A percentile compares a stretch with the other conserved stretches of the same genome.
Evolutionary conservation across 2,888 invertebrate genomes (phyloP).

Genomic region (Artemia sinica): DNA sequence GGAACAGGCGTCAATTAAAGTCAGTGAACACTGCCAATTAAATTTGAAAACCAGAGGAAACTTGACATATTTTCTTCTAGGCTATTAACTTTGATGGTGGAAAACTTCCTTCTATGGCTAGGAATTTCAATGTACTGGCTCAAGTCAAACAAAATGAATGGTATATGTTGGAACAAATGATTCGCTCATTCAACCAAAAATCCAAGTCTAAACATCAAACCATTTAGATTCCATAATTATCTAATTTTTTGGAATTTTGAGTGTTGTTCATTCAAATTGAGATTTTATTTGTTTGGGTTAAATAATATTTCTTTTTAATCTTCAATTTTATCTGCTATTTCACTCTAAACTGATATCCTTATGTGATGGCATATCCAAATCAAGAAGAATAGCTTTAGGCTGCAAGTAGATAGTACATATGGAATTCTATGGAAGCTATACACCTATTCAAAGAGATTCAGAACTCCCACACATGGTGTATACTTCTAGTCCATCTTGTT

Average conservation of each 20-base stretch:
- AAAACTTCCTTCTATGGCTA: conserved; percentile 31
- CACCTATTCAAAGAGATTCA: no score
- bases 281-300: no score
- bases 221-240: background rate
- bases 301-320: no score
- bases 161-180: conserved; percentile 34
- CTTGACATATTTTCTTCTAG: conserved; percentile 27
- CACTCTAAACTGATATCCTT: no score
- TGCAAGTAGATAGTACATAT: no score
- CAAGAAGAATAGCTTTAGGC: no score
- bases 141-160: conserved; percentile 33
- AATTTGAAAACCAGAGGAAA: background rate
- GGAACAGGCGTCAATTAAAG: no score
- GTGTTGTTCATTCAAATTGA: background rate
- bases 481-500: no score
- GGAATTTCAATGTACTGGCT: conserved; percentile 33
- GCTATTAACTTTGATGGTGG: conserved; percentile 35
- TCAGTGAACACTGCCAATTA: background rate
- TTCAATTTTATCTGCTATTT: no score
- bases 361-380: no score
- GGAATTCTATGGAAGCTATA: no score
- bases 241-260: background rate
- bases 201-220: conserved; percentile 24
- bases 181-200: conserved; percentile 28
- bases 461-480: no score